phyloP scores from a whole-genome alignment of 2,888 invertebrate species.

The Lepidocyrtoides sp. region DNA sequence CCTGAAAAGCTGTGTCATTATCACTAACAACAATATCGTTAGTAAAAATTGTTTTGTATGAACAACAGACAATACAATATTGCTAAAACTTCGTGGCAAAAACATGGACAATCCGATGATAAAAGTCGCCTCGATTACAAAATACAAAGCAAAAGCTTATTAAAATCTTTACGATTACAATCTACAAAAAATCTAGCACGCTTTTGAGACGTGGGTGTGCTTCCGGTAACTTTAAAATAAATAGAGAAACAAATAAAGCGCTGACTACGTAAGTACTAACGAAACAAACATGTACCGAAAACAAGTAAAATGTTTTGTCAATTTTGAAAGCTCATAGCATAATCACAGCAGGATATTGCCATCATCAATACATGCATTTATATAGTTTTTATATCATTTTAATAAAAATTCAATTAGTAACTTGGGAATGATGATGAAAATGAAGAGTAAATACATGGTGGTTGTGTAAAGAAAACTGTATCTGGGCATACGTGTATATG shows the following conservation, averaged over 20 bases:
- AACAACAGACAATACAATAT: background rate
- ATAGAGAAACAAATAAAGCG: background rate
- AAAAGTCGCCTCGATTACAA: no score
- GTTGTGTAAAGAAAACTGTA: no score
- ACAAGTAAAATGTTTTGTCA: background rate
- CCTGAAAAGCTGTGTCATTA: slow-evolving; percentile 27
- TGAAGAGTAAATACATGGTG: no score
- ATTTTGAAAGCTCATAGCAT: background rate
- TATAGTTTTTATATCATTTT: no score
- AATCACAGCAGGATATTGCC: slow-evolving; percentile 1
- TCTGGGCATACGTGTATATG: no score
- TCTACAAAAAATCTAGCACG: background rate
- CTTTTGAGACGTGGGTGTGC: background rate
- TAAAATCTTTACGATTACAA: no score
- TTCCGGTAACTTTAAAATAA: no score
- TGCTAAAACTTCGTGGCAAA: background rate
- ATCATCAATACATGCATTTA: no score
- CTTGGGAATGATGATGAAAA: no score
- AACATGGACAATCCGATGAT: background rate
- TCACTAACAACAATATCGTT: slow-evolving; percentile 35
- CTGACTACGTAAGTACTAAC: background rate
- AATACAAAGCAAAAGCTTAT: no score
- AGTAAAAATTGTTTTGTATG: background rate
- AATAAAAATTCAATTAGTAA: no score
- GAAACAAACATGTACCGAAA: background rate